Base-by-base conservation (phyloP, 1,140 invertebrate genomes). In the Subanguina moxae region DNA sequence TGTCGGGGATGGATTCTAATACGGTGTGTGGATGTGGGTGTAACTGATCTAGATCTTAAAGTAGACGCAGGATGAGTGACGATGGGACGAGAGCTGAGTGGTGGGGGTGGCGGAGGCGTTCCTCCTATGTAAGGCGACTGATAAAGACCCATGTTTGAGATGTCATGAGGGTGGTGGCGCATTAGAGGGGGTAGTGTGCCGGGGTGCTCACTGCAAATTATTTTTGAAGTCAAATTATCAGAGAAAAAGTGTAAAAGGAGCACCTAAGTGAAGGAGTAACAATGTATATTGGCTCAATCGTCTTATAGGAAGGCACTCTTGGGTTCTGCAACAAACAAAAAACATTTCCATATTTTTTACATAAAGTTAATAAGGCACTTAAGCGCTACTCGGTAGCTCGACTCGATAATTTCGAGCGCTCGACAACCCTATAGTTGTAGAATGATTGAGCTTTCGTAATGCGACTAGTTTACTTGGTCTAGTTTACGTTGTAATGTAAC, bases 11-110 rank as follows among this genome's bases (percentile, higher is more conserved):
- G 27, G 58, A 61, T 43, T n/a, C 58, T 5, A 32, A 43, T 61
- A 8, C 58, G 17, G 58, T 61, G 58, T 43, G 38, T 61, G 8
- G 58, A 61, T 19, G 58, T 61, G n/a, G 58, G 58, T 19, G 58
- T 61, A 3, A 61, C 28, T 5, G 58, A 61, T 30, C 58, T 3
- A 19, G 58, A 61, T n/a, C 58, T 19, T 3, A 52, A 8, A 5
- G 48, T 52, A 5, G 58, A 28, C 3, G 32, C 32, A 19, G 58
- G 27, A 30, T 61, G 58, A 5, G 58, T 61, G 58, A 61, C 58
- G 27, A 61, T 61, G n/a, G 58, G 58, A n/a, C 58, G 17, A 8
- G 58, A 25, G 3, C 48, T n/a, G 13, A 61, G n/a, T 61, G 58
- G 58, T 3, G 58, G 28, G 8, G 28, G 28, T 61, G 58, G 28